Percentiles rank a stretch among this genome's conserved stretches.
Conservation (phyloP, 2,888 invertebrate genomes). For the Aromia moschata region DNA sequence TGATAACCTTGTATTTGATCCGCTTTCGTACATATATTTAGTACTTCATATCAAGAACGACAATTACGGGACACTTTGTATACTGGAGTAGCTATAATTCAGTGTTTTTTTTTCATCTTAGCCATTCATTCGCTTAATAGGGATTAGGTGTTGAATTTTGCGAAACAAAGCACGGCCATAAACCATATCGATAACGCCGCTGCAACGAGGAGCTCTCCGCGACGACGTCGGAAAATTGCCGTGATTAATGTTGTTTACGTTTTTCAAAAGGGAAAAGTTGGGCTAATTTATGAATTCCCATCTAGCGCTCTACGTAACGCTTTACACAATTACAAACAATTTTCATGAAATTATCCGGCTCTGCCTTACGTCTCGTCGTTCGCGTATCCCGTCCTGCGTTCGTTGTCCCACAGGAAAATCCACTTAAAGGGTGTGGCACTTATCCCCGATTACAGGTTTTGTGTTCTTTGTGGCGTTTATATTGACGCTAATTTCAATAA, state of each 20-base stretch:
- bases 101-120: too few species aligned
- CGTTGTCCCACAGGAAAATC: constrained; percentile 20
- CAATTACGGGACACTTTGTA: too few species aligned
- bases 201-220: too few species aligned
- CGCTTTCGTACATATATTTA: too few species aligned
- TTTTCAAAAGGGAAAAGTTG: constrained; percentile 1
- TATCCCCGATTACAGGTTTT: neutral
- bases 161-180: too few species aligned
- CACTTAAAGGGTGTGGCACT: constrained; percentile 23
- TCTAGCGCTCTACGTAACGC: neutral
- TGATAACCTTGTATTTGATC: too few species aligned
- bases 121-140: too few species aligned
- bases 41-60: too few species aligned
- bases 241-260: constrained; percentile 2
- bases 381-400: neutral
- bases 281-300: constrained; percentile 5
- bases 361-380: neutral
- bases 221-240: neutral
- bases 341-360: constrained; percentile 3
- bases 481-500: neutral
- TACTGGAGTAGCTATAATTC: too few species aligned
- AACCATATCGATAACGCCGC: neutral
- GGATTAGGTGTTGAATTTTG: too few species aligned
- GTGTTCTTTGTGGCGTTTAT: neutral
- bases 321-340: constrained; percentile 7